Evolutionary conservation across 2,113 vertebrate genomes (phyloP).

Genomic region (Copsychus sechellarum): DNA sequence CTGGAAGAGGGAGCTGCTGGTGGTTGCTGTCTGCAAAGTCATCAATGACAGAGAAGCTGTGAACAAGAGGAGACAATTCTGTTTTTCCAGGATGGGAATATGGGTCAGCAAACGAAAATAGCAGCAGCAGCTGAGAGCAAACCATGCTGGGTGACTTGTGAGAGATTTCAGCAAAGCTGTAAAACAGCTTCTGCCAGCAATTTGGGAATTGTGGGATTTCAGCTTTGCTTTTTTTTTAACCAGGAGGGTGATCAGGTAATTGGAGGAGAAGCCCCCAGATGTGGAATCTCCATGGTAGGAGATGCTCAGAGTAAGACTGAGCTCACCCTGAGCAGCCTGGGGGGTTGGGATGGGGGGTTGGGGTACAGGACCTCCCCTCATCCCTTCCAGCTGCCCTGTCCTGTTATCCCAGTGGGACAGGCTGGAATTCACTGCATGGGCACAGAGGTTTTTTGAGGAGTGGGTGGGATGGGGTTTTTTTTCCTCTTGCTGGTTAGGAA

Average conservation of each 20-base stretch:
- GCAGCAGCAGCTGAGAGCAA: neutral
- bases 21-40: neutral
- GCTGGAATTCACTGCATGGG: neutral
- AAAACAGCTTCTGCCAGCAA: neutral
- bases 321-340: neutral
- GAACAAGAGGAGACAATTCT: neutral
- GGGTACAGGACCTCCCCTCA: neutral
- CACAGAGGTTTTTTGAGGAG: neutral
- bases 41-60: neutral
- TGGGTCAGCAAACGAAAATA: neutral
- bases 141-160: neutral
- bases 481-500: neutral
- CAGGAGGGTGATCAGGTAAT: neutral
- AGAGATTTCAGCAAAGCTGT: neutral
- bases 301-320: neutral
- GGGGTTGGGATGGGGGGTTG: accelerated
- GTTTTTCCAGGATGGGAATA: neutral
- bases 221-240: neutral
- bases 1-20: neutral
- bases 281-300: neutral
- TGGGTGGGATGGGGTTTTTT: neutral
- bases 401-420: neutral
- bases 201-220: neutral
- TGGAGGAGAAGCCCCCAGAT: neutral
- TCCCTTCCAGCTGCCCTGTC: accelerated